A percentile compares a stretch with the other conserved stretches of the same genome.
Evolutionary conservation across 2,113 vertebrate species (phyloP).

Genomic region (Amphilophus citrinellus): DNA sequence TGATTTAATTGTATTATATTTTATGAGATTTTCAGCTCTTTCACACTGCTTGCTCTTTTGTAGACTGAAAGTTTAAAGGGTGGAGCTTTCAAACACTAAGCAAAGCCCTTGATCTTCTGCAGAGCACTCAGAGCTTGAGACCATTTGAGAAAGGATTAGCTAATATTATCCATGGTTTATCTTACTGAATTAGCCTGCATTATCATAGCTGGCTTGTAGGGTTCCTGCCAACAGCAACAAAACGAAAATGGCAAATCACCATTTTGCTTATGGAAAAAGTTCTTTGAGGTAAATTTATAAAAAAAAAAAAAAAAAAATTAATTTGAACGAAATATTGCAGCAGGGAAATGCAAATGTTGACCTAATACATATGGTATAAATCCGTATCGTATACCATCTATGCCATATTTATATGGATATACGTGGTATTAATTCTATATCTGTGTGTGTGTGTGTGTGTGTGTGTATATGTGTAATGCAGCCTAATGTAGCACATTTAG

Average conservation of each 20-base stretch:
- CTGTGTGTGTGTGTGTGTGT: not conserved
- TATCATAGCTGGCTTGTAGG: not conserved
- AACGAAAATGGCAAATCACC: not conserved
- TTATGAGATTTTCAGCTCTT: not conserved
- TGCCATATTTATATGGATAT: not conserved
- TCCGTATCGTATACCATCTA: not conserved
- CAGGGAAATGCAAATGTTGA: not conserved
- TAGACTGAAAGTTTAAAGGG: slow-evolving; percentile 6
- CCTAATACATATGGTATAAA: not conserved
- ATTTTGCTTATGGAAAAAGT: not conserved
- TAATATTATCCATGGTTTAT: slow-evolving; percentile 70
- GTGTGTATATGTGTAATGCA: not conserved
- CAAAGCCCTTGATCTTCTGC: slow-evolving; percentile 53
- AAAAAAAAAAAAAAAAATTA: not conserved
- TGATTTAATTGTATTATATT: not conserved
- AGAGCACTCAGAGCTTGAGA: slow-evolving; percentile 44
- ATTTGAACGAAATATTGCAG: not conserved
- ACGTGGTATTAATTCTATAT: not conserved
- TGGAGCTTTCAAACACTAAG: slow-evolving; percentile 6
- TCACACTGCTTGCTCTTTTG: not conserved
- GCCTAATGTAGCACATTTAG: not conserved
- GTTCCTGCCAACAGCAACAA: not conserved
- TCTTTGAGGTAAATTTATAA: not conserved
- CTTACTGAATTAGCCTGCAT: slow-evolving; percentile 58
- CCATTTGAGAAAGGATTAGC: slow-evolving; percentile 72